Conservation (phyloP, 2,797 vertebrate genomes). For the Sciurus carolinensis region DNA sequence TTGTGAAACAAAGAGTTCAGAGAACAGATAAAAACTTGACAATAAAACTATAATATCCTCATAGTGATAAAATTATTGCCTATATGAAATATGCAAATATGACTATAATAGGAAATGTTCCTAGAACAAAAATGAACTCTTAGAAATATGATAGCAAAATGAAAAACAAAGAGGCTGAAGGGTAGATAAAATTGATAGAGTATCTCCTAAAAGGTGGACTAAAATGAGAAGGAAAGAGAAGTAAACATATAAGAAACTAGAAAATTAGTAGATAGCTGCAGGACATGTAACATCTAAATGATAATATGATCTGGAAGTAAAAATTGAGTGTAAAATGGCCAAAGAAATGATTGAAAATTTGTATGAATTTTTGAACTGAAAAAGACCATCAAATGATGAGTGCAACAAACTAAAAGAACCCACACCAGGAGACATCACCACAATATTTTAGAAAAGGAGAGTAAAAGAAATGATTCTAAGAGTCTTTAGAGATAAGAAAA, state of each 20-base stretch:
- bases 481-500: background rate
- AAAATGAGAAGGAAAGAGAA: background rate
- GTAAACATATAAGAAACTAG: background rate
- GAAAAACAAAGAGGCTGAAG: background rate
- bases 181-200: background rate
- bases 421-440: background rate
- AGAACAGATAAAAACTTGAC: background rate
- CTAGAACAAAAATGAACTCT: background rate
- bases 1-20: background rate
- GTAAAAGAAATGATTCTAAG: background rate
- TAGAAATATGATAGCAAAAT: background rate
- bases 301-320: background rate
- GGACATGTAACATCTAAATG: background rate
- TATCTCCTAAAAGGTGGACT: background rate
- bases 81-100: background rate
- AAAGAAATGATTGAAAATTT: background rate
- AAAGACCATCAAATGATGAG: background rate
- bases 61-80: background rate
- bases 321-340: background rate
- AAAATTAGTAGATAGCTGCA: background rate
- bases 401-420: background rate
- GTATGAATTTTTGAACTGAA: background rate
- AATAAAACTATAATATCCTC: background rate
- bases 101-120: background rate
- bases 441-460: background rate